phyloP scores from a whole-genome alignment of 2,797 vertebrate species.

The Zenarchopterus dispar region DNA sequence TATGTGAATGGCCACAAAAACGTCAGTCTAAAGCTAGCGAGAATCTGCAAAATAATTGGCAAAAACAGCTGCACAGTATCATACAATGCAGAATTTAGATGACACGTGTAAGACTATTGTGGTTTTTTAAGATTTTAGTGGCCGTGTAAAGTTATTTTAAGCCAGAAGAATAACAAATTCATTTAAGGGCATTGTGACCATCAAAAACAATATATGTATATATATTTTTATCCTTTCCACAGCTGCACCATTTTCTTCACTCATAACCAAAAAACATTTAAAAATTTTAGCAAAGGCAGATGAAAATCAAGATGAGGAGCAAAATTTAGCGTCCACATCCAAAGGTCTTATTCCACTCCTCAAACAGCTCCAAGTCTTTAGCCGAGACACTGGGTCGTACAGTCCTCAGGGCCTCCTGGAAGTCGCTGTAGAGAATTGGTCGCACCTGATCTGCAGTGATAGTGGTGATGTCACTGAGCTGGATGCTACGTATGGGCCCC shows the following conservation, averaged over 20 bases:
- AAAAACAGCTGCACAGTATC: too few species aligned
- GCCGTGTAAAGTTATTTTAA: too few species aligned
- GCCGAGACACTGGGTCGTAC: constrained; percentile 92
- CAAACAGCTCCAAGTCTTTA: constrained; percentile 91
- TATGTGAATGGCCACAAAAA: too few species aligned
- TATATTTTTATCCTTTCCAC: not conserved
- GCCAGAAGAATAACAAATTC: too few species aligned
- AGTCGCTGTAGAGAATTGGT: constrained; percentile 88
- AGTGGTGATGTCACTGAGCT: constrained; percentile 88
- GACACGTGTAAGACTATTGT: too few species aligned
- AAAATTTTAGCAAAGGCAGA: not conserved
- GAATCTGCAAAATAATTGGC: too few species aligned
- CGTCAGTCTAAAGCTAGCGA: too few species aligned
- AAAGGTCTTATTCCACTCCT: constrained; percentile 94
- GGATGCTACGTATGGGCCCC: constrained; percentile 94
- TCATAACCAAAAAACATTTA: not conserved
- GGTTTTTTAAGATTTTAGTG: too few species aligned
- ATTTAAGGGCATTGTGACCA: too few species aligned
- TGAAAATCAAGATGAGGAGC: not conserved
- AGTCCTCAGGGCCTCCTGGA: constrained; percentile 89
- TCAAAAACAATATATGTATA: not conserved
- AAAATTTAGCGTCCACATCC: constrained; percentile 88
- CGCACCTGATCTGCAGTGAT: constrained; percentile 91
- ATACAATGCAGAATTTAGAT: too few species aligned
- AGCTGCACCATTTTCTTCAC: constrained; percentile 4